A percentile compares a stretch with the other conserved stretches of the same genome.
Evolutionary conservation across 2,113 vertebrate species (phyloP).

Genomic region (Neotoma lepida): DNA sequence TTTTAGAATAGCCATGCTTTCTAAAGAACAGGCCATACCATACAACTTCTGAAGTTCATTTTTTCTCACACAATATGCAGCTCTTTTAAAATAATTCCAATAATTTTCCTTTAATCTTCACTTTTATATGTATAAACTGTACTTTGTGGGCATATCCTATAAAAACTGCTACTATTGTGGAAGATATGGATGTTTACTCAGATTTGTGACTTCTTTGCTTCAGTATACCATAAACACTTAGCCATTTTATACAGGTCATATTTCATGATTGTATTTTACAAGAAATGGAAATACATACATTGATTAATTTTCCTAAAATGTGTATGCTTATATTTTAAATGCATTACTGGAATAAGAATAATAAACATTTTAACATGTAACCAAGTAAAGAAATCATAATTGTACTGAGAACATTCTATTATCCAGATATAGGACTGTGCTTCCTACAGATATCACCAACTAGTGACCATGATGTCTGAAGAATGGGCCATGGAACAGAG

Average conservation of each 20-base stretch:
- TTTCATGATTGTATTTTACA: slow-evolving; percentile 11
- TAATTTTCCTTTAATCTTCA: slow-evolving; percentile 26
- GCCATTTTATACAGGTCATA: background rate
- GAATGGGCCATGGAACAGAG: background rate
- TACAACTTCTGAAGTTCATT: background rate
- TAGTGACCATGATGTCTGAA: background rate
- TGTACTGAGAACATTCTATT: background rate
- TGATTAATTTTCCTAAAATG: slow-evolving; percentile 21
- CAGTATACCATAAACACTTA: slow-evolving; percentile 5
- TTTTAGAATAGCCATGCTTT: slow-evolving; percentile 15
- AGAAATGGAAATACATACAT: slow-evolving; percentile 48
- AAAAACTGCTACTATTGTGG: slow-evolving; percentile 26
- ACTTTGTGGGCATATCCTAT: slow-evolving; percentile 20
- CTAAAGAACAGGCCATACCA: slow-evolving; percentile 25
- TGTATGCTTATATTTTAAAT: background rate
- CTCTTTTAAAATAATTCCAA: slow-evolving; percentile 29
- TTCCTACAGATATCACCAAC: background rate
- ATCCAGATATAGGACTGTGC: background rate
- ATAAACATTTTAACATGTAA: background rate
- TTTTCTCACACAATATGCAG: slow-evolving; percentile 35
- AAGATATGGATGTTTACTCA: slow-evolving; percentile 23
- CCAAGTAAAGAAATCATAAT: background rate
- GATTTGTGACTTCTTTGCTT: background rate
- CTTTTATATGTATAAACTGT: slow-evolving; percentile 26
- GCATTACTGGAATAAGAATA: background rate